Conservation (phyloP, 2,888 invertebrate species). For the Clanis bilineata region DNA sequence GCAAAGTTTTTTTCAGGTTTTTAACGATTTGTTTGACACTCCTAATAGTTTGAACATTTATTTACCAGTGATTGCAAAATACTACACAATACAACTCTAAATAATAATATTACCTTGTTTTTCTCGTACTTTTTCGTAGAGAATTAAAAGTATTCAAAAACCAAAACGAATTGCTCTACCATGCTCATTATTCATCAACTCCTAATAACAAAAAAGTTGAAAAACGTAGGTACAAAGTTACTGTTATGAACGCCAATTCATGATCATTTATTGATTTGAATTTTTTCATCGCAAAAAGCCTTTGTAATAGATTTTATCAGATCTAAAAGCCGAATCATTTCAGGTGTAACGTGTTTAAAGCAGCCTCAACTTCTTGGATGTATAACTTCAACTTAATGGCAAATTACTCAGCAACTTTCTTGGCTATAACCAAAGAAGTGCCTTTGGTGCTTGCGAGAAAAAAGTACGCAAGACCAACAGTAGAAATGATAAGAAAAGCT, state of each 20-base stretch:
- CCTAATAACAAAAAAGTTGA: neutral
- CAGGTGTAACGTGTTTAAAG: conserved; percentile 91
- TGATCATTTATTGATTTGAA: neutral
- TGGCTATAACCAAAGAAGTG: conserved; percentile 89
- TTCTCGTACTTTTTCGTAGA: neutral
- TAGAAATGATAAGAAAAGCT: conserved; percentile 87
- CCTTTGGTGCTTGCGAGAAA: conserved; percentile 90
- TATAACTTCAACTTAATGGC: conserved; percentile 94
- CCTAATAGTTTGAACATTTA: neutral
- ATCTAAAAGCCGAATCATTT: neutral
- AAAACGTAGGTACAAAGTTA: too few species aligned
- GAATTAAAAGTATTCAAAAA: neutral
- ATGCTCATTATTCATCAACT: neutral
- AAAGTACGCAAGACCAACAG: conserved; percentile 89
- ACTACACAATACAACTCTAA: neutral
- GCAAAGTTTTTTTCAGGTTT: too few species aligned
- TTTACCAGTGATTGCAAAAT: neutral
- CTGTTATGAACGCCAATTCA: neutral
- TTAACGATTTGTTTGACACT: too few species aligned
- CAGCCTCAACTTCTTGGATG: conserved; percentile 96
- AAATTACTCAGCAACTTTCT: conserved; percentile 89
- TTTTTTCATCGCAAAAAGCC: neutral
- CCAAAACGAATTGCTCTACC: neutral
- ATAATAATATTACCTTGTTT: neutral
- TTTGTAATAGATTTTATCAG: neutral